Conservation (phyloP, 2,888 invertebrate species). For the Cybosia mesomella region DNA sequence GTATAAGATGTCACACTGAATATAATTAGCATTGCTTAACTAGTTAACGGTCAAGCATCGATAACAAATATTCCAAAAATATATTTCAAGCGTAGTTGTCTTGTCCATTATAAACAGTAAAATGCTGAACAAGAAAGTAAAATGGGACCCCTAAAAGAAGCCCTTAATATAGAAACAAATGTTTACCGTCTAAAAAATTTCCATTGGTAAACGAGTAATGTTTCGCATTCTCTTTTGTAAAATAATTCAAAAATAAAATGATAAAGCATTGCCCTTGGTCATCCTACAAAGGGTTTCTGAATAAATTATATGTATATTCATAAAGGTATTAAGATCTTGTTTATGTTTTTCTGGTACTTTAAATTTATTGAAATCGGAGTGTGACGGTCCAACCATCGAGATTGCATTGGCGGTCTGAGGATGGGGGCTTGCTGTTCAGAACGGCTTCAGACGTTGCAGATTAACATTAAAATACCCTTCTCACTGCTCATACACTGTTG, state of each 20-base stretch:
- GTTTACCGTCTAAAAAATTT: neutral
- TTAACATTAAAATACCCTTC: too few species aligned
- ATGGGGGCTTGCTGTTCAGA: too few species aligned
- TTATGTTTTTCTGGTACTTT: neutral
- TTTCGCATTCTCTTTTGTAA: neutral
- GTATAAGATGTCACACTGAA: too few species aligned
- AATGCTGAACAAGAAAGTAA: neutral
- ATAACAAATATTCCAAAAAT: too few species aligned
- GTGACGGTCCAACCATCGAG: too few species aligned
- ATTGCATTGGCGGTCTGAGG: too few species aligned
- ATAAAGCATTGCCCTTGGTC: constrained; percentile 14
- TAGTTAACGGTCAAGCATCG: too few species aligned
- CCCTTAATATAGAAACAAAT: neutral
- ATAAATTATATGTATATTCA: constrained; percentile 14
- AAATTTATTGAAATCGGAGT: constrained; percentile 18
- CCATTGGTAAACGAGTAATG: neutral
- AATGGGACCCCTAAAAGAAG: neutral
- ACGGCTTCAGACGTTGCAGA: too few species aligned
- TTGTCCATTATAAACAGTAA: too few species aligned
- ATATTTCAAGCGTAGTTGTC: too few species aligned
- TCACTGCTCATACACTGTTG: too few species aligned
- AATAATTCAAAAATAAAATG: neutral
- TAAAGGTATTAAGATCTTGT: constrained; percentile 16
- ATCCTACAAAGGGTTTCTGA: constrained; percentile 6
- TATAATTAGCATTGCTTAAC: too few species aligned